These are phyloP conservation scores for Falco novaeseelandiae DNA, from an alignment of 2,797 vertebrate species.

Conservation along the genomic window DNA sequence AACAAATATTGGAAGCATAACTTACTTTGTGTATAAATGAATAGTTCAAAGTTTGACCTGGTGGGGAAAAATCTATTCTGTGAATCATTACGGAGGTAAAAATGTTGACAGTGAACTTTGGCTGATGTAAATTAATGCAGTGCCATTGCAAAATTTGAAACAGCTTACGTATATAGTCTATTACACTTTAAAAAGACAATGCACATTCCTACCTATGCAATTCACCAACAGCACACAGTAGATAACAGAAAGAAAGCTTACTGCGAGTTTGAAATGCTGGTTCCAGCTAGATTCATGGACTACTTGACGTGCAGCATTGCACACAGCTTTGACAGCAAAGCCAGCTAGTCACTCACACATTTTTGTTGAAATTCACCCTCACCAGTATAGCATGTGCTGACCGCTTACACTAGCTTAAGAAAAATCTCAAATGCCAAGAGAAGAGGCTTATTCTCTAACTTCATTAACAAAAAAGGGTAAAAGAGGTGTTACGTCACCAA, in stretches of 20 bases:
- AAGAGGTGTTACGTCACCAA: neutral
- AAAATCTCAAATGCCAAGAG: too few relatives aligned
- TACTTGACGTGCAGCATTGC: neutral
- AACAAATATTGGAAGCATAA: neutral
- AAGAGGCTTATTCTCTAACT: neutral
- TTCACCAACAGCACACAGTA: neutral
- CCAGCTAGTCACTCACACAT: neutral
- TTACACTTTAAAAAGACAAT: neutral
- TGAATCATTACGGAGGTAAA: neutral
- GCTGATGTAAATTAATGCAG: neutral
- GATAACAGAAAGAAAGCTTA: neutral
- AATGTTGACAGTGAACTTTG: neutral
- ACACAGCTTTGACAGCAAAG: neutral
- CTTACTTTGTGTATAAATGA: neutral
- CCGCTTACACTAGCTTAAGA: neutral
- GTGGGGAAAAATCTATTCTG: neutral
- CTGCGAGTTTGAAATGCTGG: neutral
- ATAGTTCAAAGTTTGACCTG: neutral
- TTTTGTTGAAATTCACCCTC: too few relatives aligned
- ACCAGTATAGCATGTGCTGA: fast-evolving
- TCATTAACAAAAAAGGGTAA: neutral
- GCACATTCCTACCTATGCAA: neutral
- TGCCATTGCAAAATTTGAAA: neutral
- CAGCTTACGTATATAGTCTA: neutral
- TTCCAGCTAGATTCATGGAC: neutral